Evolutionary conservation across 37 sponge, comb jelly and placozoan genomes (phyloP).

Genomic region (Mnemiopsis leidyi): DNA sequence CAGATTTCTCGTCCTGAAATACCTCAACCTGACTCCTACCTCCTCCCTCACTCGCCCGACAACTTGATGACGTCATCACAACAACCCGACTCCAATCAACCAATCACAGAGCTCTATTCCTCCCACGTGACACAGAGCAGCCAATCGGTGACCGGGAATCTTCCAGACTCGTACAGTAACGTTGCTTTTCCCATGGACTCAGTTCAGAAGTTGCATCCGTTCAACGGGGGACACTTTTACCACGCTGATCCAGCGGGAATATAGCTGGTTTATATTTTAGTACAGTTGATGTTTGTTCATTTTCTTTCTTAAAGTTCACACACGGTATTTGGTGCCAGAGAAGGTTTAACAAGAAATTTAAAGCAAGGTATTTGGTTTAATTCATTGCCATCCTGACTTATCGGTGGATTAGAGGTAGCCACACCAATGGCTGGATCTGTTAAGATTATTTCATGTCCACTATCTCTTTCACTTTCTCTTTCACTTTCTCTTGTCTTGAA

Average conservation of each 20-base stretch:
- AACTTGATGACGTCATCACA: background rate
- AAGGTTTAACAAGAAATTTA: too few species aligned
- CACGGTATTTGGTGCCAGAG: too few species aligned
- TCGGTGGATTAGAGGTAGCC: too few species aligned
- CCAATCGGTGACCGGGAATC: background rate
- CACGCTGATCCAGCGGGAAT: background rate
- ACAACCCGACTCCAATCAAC: background rate
- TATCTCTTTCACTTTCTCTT: too few species aligned
- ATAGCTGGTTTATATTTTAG: background rate
- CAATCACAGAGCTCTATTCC: background rate
- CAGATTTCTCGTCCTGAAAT: background rate
- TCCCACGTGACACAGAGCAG: background rate
- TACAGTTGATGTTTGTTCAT: background rate
- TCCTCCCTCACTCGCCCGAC: conserved; percentile 29
- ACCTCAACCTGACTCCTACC: background rate
- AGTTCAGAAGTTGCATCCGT: background rate
- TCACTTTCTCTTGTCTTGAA: too few species aligned
- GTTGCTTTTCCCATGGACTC: background rate
- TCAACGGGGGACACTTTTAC: background rate
- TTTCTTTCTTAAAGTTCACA: too few species aligned
- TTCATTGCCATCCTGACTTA: too few species aligned
- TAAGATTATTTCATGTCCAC: too few species aligned
- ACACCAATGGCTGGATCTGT: too few species aligned
- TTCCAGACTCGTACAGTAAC: background rate
- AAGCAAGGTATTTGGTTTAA: too few species aligned